Evolutionary conservation across 2,888 invertebrate genomes (phyloP).

Genomic region (Molorchus minor): DNA sequence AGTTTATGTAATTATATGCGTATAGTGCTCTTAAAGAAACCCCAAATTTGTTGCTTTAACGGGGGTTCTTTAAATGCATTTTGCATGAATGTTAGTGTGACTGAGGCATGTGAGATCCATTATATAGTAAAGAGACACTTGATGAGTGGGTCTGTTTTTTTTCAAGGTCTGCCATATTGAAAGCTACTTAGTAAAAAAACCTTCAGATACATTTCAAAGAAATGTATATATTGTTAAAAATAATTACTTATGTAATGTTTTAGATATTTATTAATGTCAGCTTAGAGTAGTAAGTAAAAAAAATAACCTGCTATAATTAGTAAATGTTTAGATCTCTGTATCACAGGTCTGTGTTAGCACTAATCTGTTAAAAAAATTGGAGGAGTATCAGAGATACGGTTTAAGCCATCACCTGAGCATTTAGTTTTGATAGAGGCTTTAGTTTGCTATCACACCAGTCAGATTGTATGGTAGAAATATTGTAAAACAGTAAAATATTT

Average conservation of each 20-base stretch:
- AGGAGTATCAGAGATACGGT: constrained; percentile 44
- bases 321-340: constrained; percentile 57
- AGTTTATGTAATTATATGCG: constrained; percentile 42
- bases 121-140: constrained; percentile 9
- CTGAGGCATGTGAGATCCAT: neutral
- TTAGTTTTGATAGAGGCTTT: constrained; percentile 20
- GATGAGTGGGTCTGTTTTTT: constrained; percentile 23
- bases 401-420: constrained; percentile 27
- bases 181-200: constrained; percentile 43
- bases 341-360: constrained; percentile 55
- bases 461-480: constrained; percentile 8
- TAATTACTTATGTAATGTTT: constrained; percentile 57
- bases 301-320: constrained; percentile 54
- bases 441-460: constrained; percentile 16
- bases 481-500: too few species aligned
- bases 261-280: constrained; percentile 62
- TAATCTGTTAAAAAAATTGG: constrained; percentile 47
- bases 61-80: constrained; percentile 19
- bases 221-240: constrained; percentile 60
- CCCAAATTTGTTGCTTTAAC: constrained; percentile 6
- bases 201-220: constrained; percentile 56
- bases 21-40: constrained; percentile 17
- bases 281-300: constrained; percentile 53
- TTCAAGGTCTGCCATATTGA: constrained; percentile 42
- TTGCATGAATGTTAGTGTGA: constrained; percentile 2